These are phyloP conservation scores for Nephrotoma appendiculata DNA, from an alignment of 2,888 invertebrate species.

Conservation along the genomic window DNA sequence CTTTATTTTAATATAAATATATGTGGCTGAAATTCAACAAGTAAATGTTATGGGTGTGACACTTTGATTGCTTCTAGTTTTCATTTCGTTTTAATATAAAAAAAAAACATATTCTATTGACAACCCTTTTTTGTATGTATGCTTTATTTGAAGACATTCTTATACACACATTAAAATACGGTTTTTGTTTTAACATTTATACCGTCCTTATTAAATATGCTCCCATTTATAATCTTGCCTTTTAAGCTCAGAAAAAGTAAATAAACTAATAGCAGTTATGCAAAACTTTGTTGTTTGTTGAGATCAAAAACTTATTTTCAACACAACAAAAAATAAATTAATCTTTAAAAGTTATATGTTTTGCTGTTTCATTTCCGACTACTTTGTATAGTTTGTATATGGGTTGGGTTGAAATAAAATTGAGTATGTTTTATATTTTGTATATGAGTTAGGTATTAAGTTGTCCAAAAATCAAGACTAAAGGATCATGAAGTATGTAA, in stretches of 20 bases:
- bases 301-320: not conserved
- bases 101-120: not conserved
- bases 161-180: not conserved
- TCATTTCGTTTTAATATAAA: not conserved
- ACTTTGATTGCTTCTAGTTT: not conserved
- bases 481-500: too few relatives aligned
- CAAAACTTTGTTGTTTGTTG: not conserved
- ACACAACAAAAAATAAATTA: not conserved
- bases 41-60: not conserved
- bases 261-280: not conserved
- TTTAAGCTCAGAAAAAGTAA: not conserved
- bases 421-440: too few relatives aligned
- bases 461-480: too few relatives aligned
- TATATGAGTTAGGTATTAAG: too few relatives aligned
- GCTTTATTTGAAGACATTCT: not conserved
- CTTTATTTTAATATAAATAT: not conserved
- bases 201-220: not conserved
- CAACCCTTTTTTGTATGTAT: not conserved
- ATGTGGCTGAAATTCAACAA: not conserved
- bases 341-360: not conserved
- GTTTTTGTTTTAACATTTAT: not conserved
- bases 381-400: not conserved
- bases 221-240: not conserved
- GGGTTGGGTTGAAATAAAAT: too few relatives aligned
- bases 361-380: not conserved